Evolutionary conservation across 2,113 vertebrate species (phyloP).

Genomic region (Neogale vison): DNA sequence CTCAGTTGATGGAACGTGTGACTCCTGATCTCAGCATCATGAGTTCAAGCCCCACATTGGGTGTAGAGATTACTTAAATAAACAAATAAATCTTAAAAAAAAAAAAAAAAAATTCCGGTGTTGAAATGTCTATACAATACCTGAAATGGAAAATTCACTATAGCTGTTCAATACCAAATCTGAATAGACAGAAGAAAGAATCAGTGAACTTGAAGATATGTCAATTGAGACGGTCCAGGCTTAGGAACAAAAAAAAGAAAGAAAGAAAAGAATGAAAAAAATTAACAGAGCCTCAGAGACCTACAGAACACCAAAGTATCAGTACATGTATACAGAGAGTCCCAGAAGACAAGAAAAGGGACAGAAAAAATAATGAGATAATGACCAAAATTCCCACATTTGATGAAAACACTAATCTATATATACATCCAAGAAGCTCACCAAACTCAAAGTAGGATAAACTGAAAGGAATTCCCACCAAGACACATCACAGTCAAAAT

Average conservation of each 20-base stretch:
- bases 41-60: neutral
- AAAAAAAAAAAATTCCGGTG: neutral
- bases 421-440: neutral
- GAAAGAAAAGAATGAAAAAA: neutral
- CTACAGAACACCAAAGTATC: neutral
- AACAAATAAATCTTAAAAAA: neutral
- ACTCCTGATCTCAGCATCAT: neutral
- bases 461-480: neutral
- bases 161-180: neutral
- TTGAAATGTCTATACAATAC: neutral
- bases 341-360: neutral
- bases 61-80: neutral
- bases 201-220: neutral
- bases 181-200: constrained; percentile 31
- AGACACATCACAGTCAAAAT: neutral
- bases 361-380: neutral
- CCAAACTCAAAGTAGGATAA: neutral
- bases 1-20: neutral
- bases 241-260: neutral
- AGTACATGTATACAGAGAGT: neutral
- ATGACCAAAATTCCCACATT: neutral
- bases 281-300: neutral
- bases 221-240: neutral
- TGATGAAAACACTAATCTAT: neutral
- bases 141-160: neutral